Base-by-base conservation (phyloP, 53 echinoderm and acorn worm species). In the Zoroaster sp. region DNA sequence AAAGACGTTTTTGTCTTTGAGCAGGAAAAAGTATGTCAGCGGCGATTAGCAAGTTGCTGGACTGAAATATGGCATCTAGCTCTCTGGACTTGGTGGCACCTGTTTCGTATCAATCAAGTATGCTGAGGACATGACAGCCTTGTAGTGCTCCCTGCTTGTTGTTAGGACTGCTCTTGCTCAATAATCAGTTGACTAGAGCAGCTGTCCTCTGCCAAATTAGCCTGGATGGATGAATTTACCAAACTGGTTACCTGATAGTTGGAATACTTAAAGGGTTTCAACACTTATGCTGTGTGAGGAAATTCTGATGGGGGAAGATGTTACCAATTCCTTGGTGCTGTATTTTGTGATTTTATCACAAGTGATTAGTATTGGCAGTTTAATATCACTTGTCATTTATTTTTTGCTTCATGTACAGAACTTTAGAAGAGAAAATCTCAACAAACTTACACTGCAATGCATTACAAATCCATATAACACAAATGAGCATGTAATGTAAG, bases 21-120 rank as follows among this genome's bases (percentile, higher is more conserved):
- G 81, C 81, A 81, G 81, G 81, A 81, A 81, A 66, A 81, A 81
- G 81, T 81, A 81, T 81, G 81, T 81, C 81, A 81, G 44, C 43
- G 43, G 32, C 66, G 81, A 81, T 81, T 81, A 81, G 40, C 66
- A 67, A 66, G 81, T 81, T 41, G 63, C 81, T 43, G 31, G 66
- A 42, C 44, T 81, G 81, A 81, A 67, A 81, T 67, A 81, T 67
- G 45, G 81, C 81, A 81, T 54, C 34, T 66, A 54, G 30, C 15
- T 3, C 39, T 40, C 80, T 80, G 40, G 66, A 67, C 81, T 81
- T 44, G 42, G 66, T 67, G 66, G 40, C 81, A 81, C 81, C 81
- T 81, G 81, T 81, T 81, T 81, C 67, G 18, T 81, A 81, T 81
- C 81, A 81, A 81, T 81, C 81, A 81, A 67, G 67, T 15, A 30